Base-by-base conservation (phyloP, 1,140 invertebrate genomes). In the Aricia agestis region DNA sequence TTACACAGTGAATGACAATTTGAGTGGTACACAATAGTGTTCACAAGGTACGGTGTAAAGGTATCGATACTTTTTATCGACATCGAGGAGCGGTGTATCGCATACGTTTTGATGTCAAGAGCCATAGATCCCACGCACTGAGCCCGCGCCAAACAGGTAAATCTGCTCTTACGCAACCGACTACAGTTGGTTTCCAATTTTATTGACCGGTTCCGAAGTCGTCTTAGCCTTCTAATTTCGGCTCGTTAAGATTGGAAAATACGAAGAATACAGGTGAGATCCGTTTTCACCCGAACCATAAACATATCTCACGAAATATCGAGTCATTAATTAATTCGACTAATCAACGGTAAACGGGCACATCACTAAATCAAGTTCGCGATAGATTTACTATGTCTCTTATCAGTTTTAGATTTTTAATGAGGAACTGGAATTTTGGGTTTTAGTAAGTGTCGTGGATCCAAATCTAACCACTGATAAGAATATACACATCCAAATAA, bases 141-240 rank as follows among this genome's bases (percentile, higher is more conserved):
- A 79, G 80, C 82, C 78, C 80, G 85, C 82, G 86, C 83, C 83
- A 85, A 89, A 89, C 87, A 85, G 82, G 85, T 87, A 82, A 78
- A 76, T 79, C 83, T 78, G 76, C 85, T 85, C 82, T 90, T 89
- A 87, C 85, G 89, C 89, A 90, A 90, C 84, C 71, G 77, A 86
- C 86, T 85, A 89, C 86, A 86, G 82, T 90, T 88, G 85, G 89
- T 91, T 91, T 91, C 86, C 89, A 90, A 91, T 91, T 90, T 91
- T 91, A 91, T 91, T 91, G 87, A 91, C 89, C 87, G 87, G 87
- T 91, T 91, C 82, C 80, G 75, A 86, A 90, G 79, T 91, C 87
- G 89, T 87, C 86, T 86, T 81, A 88, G 85, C 85, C 86, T 91
- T 89, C 89, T 90, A 90, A 90, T 89, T 89, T 90, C 86, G 89